Evolutionary conservation across 2,113 vertebrate species (phyloP).

Genomic region (Boleophthalmus pectinirostris): DNA sequence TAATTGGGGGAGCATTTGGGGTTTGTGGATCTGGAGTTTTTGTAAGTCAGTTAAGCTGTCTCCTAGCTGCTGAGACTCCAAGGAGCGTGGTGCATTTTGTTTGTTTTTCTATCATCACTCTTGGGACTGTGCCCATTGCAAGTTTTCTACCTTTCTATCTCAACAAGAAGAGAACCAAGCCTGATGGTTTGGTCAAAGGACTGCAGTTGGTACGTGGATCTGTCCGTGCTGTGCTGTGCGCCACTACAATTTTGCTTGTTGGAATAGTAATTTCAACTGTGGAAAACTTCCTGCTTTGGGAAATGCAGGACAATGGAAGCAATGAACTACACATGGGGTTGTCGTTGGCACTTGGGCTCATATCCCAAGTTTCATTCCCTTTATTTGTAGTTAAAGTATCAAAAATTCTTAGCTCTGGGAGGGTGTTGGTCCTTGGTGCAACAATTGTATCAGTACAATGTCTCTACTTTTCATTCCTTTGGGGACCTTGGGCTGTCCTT

Average conservation of each 20-base stretch:
- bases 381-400: slow-evolving; percentile 65
- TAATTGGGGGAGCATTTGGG: slow-evolving; percentile 74
- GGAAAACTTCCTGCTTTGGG: slow-evolving; percentile 88
- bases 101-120: slow-evolving; percentile 65
- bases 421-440: slow-evolving; percentile 64
- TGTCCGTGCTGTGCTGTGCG: slow-evolving; percentile 71
- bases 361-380: slow-evolving; percentile 78
- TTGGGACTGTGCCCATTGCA: slow-evolving; percentile 59
- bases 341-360: slow-evolving; percentile 67
- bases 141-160: slow-evolving; percentile 74
- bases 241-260: slow-evolving; percentile 73
- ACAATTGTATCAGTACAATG: slow-evolving; percentile 76
- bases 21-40: slow-evolving; percentile 72
- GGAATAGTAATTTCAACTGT: slow-evolving; percentile 62
- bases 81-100: slow-evolving; percentile 79
- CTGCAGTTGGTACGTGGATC: slow-evolving; percentile 75
- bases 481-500: slow-evolving; percentile 80
- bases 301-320: slow-evolving; percentile 84
- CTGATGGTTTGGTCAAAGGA: slow-evolving; percentile 72
- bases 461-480: slow-evolving; percentile 85
- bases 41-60: slow-evolving; percentile 77
- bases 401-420: slow-evolving; percentile 65
- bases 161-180: slow-evolving; percentile 57
- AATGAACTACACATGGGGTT: slow-evolving; percentile 84
- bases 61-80: slow-evolving; percentile 30